Base-by-base conservation (phyloP, 2,113 vertebrate genomes). In the Peromyscus californicus region DNA sequence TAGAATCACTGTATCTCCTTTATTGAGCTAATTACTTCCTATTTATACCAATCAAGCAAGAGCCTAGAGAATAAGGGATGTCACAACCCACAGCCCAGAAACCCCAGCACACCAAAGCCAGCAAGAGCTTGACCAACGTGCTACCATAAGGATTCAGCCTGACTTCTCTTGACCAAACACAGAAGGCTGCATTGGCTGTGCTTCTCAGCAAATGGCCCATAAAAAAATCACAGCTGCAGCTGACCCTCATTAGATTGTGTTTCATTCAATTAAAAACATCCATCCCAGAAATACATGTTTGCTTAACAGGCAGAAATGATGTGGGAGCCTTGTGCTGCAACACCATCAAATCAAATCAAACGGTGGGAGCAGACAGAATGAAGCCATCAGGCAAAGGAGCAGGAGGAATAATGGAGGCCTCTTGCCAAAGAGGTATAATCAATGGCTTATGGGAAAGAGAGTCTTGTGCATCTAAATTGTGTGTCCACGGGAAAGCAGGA, bases 231-330 rank as follows among this genome's bases (percentile, higher is more conserved):
- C 0, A 16, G 97, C 95, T 96, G 80, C 98, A 98, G 97, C 98
- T 97, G 98, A 98, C 98, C 98, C 96, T 95, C 96, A 94, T 98
- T 98, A 98, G 88, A 96, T 97, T 97, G 97, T 31, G 94, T 84
- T 98, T 98, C 98, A 98, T 98, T 98, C 97, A 98, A 98, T 98
- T 98, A 98, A 98, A 86, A 98, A 96, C 96, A 97, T 97, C 96
- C 95, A 88, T 98, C 97, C 94, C 96, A 98, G 96, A 96, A 98
- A 98, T 93, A 97, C 90, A 97, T 98, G 96, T 98, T 98, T 98
- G 97, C 97, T 98, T 97, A 98, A 98, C 51, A 21, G 95, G 97
- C 57, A 11, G 86, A 98, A 98, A 97, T 45, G 67, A 97, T 97
- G 95, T 88, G 84, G 97, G 96, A 94, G 93, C 93, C 97, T 98